Percentiles rank a stretch among this genome's conserved stretches.
These are phyloP conservation scores for Tribolium castaneum DNA, from an alignment of 1,140 invertebrate species.

Conservation along the genomic window DNA sequence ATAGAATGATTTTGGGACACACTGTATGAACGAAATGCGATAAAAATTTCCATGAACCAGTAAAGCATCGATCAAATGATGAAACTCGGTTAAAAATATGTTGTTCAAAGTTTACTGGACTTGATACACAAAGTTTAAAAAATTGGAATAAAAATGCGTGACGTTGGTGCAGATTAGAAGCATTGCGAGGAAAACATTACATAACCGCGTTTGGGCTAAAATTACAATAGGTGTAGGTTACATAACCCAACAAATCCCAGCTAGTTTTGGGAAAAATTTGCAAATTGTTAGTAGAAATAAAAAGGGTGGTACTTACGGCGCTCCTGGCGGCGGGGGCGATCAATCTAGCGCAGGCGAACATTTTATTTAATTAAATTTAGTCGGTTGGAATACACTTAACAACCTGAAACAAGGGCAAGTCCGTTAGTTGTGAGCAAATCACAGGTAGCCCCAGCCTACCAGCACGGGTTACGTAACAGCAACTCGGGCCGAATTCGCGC, in stretches of 20 bases:
- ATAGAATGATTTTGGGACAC: background rate
- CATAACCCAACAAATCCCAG: background rate
- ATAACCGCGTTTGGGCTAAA: background rate
- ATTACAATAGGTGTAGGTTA: background rate
- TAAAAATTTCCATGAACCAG: background rate
- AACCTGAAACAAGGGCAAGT: conserved; percentile 42
- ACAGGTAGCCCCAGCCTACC: background rate
- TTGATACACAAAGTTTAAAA: background rate
- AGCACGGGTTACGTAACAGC: conserved; percentile 28
- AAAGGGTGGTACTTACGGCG: conserved; percentile 77
- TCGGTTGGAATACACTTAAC: conserved; percentile 42
- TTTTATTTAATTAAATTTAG: conserved; percentile 63
- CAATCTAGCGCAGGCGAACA: conserved; percentile 83
- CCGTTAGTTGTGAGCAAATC: background rate
- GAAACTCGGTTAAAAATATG: background rate
- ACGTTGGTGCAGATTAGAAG: background rate
- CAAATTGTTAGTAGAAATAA: conserved; percentile 37
- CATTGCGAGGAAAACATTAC: background rate
- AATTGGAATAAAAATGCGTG: background rate
- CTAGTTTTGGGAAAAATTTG: background rate
- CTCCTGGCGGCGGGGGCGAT: conserved; percentile 82
- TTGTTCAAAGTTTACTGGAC: background rate
- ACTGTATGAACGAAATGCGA: background rate
- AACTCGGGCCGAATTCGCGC: background rate
- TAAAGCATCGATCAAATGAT: background rate